A percentile compares a stretch with the other conserved stretches of the same genome.
Evolutionary conservation across 2,113 vertebrate genomes (phyloP).

Genomic region (Rhinogobius similis): DNA sequence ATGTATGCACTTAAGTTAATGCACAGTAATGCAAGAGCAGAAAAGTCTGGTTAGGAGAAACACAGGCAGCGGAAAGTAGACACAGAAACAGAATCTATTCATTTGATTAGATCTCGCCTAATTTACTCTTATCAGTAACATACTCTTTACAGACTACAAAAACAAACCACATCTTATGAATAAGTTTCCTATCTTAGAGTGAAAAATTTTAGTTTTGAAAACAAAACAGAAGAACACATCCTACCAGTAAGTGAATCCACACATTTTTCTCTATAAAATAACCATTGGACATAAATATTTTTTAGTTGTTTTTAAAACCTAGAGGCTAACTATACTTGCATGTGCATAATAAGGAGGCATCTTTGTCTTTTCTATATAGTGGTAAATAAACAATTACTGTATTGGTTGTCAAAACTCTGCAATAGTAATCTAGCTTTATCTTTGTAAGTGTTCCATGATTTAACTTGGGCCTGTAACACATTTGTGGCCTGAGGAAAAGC

Average conservation of each 20-base stretch:
- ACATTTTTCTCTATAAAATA: too few species aligned
- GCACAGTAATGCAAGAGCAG: conserved; percentile 11
- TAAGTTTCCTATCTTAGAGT: not conserved
- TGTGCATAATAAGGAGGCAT: too few species aligned
- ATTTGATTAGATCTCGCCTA: not conserved
- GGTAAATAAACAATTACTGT: not conserved
- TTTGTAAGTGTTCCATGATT: not conserved
- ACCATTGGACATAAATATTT: too few species aligned
- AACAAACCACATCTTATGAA: too few species aligned
- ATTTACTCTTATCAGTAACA: too few species aligned
- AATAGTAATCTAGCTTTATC: not conserved
- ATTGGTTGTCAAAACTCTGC: not conserved
- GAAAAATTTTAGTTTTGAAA: too few species aligned
- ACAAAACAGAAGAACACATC: too few species aligned
- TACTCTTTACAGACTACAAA: not conserved
- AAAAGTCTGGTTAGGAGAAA: conserved; percentile 13
- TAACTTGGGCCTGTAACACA: not conserved
- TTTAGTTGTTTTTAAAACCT: too few species aligned
- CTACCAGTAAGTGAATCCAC: too few species aligned
- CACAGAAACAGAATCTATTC: not conserved
- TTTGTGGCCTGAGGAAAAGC: conserved; percentile 1
- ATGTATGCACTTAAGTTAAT: conserved; percentile 37
- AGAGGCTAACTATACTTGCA: too few species aligned
- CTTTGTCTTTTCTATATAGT: too few species aligned
- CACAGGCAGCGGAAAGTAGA: not conserved